Conservation (phyloP, 2,888 invertebrate species). For the Coenonympha arcania region DNA sequence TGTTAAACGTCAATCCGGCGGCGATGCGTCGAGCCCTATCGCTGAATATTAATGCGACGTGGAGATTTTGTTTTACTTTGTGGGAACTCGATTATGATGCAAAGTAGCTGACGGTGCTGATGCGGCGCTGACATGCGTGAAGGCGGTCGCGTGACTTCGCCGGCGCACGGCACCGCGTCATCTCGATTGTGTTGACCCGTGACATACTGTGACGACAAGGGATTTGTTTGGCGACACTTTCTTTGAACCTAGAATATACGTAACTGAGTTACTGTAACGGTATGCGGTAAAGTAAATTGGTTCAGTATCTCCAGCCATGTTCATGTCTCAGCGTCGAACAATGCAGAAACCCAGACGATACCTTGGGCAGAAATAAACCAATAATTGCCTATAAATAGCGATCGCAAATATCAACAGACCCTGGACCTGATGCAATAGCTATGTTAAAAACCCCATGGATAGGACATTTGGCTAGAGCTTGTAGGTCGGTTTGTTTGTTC, state of each 20-base stretch:
- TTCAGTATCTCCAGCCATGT: too few species aligned
- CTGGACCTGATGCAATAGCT: too few species aligned
- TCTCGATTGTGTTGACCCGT: slow-evolving; percentile 6
- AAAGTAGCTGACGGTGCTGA: slow-evolving; percentile 55
- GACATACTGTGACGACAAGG: background rate
- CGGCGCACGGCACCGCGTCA: slow-evolving; percentile 12
- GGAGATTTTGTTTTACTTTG: slow-evolving; percentile 73
- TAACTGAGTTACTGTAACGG: background rate
- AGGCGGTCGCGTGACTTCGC: slow-evolving; percentile 21
- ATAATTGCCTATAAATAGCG: too few species aligned
- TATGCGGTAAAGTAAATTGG: background rate
- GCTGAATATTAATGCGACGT: slow-evolving; percentile 70
- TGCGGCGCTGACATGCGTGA: slow-evolving; percentile 29
- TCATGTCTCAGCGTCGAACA: too few species aligned
- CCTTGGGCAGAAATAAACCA: too few species aligned
- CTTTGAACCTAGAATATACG: background rate
- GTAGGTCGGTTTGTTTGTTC: too few species aligned
- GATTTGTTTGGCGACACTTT: background rate
- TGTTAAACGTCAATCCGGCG: slow-evolving; percentile 71
- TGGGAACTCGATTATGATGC: slow-evolving; percentile 72
- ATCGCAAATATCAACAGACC: too few species aligned
- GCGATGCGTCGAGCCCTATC: slow-evolving; percentile 69
- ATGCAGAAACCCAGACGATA: too few species aligned
- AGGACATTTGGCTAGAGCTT: too few species aligned
- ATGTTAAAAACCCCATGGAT: too few species aligned